Evolutionary conservation across 1,140 invertebrate genomes (phyloP).

Genomic region (Coelopa frigida): DNA sequence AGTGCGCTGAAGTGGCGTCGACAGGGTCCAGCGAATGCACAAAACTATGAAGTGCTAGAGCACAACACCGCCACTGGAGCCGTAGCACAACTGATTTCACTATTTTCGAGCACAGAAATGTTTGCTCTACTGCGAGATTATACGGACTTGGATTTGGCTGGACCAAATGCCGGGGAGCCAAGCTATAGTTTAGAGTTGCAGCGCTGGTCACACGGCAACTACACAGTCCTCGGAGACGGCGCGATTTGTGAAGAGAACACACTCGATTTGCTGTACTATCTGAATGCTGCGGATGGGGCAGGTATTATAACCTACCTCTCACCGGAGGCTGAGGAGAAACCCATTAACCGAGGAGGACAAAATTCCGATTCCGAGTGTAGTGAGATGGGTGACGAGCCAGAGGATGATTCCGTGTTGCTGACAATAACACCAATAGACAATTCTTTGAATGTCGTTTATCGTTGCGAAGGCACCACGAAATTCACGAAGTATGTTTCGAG

Average conservation of each 20-base stretch:
- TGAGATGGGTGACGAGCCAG: constrained; percentile 15
- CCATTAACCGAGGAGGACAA: constrained; percentile 16
- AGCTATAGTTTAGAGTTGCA: constrained; percentile 55
- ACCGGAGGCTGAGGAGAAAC: constrained; percentile 36
- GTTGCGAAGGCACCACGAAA: constrained; percentile 52
- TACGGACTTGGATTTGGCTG: constrained; percentile 55
- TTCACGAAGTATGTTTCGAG: constrained; percentile 56
- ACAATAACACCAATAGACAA: constrained; percentile 54
- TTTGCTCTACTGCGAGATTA: constrained; percentile 55
- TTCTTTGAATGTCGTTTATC: constrained; percentile 61
- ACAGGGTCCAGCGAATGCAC: constrained; percentile 55
- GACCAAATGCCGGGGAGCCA: constrained; percentile 39
- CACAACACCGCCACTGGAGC: constrained; percentile 41
- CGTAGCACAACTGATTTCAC: constrained; percentile 43
- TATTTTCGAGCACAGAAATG: constrained; percentile 51
- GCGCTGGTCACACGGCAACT: constrained; percentile 58
- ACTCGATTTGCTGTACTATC: constrained; percentile 52
- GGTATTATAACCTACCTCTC: constrained; percentile 52
- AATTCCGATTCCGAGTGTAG: constrained; percentile 16
- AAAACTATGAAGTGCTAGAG: constrained; percentile 54
- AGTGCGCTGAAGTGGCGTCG: constrained; percentile 48
- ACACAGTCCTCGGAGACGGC: constrained; percentile 46
- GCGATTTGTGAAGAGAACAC: constrained; percentile 47
- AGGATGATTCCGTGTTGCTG: constrained; percentile 35
- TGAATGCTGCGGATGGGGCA: constrained; percentile 46